Conservation (phyloP, 2,888 invertebrate genomes). For the Melinaea menophilus region DNA sequence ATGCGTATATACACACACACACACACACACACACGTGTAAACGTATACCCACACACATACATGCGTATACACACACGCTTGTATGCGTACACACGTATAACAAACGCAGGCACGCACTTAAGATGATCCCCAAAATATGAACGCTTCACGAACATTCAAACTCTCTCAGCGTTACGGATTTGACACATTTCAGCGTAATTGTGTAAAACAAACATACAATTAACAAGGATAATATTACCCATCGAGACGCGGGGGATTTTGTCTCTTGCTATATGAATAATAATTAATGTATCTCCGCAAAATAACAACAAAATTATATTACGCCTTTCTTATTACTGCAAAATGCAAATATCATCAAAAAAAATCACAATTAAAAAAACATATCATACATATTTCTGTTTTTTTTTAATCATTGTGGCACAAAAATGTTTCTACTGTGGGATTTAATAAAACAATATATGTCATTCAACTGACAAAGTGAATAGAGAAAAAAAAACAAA, state of each 20-base stretch:
- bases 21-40: neutral
- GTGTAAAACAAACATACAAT: constrained; percentile 11
- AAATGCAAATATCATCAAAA: neutral
- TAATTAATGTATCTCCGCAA: constrained; percentile 3
- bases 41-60: no score
- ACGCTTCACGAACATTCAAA: neutral
- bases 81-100: neutral
- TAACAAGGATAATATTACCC: constrained; percentile 11
- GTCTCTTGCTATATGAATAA: constrained; percentile 7
- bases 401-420: no score
- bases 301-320: neutral
- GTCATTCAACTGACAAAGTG: no score
- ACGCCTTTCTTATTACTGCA: neutral
- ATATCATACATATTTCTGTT: no score
- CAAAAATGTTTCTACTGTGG: no score
- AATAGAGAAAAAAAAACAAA: no score
- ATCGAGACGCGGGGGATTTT: constrained; percentile 1
- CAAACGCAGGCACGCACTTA: neutral
- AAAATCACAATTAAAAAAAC: no score
- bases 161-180: constrained; percentile 3
- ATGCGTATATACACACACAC: neutral
- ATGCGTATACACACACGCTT: neutral
- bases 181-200: constrained; percentile 2
- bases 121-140: neutral
- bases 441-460: no score